Evolutionary conservation across 2,113 vertebrate species (phyloP).

Genomic region (Pollimyrus isidori): DNA sequence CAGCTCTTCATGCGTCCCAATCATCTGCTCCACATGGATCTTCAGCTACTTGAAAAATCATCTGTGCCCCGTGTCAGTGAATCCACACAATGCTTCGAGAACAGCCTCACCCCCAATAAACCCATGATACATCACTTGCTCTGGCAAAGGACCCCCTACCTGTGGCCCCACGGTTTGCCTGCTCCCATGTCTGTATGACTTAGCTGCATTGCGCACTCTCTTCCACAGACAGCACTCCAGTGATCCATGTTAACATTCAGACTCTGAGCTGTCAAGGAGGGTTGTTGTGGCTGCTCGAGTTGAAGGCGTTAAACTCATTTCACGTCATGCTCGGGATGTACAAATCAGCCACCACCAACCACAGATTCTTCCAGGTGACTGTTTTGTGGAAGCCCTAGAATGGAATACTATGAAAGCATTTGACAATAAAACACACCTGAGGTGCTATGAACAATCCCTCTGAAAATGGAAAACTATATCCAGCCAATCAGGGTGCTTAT

Average conservation of each 20-base stretch:
- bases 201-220: not conserved
- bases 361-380: not conserved
- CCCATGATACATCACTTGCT: not conserved
- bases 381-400: not conserved
- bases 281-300: not conserved
- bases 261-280: not conserved
- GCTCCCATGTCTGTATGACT: not conserved
- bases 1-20: not conserved
- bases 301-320: not conserved
- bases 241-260: not conserved
- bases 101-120: not conserved
- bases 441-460: not conserved
- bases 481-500: not conserved
- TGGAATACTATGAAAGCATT: not conserved
- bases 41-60: constrained; percentile 15
- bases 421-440: not conserved
- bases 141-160: not conserved
- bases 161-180: not conserved
- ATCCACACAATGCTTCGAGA: not conserved
- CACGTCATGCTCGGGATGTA: not conserved
- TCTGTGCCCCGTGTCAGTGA: not conserved
- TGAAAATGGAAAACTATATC: not conserved
- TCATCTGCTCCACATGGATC: constrained; percentile 17
- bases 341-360: not conserved
- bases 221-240: not conserved